phyloP scores from a whole-genome alignment of 2,113 vertebrate genomes.

The Aldabrachelys gigantea region DNA sequence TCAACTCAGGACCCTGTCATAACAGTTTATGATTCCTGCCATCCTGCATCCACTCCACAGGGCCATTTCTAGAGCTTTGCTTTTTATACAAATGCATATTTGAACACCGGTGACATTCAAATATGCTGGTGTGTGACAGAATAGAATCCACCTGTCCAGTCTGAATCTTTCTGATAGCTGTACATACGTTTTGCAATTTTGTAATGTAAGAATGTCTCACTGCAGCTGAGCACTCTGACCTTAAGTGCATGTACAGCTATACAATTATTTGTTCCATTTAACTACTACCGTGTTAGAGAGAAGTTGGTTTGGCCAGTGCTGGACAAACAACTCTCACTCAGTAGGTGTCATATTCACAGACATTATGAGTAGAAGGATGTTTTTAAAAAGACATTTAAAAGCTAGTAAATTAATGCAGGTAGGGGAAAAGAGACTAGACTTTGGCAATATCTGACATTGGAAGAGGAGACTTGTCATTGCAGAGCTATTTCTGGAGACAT shows the following conservation, averaged over 20 bases:
- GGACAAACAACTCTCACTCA: not conserved
- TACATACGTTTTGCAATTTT: not conserved
- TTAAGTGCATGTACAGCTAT: not conserved
- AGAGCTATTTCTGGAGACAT: not conserved
- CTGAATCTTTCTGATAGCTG: not conserved
- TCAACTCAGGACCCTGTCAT: not conserved
- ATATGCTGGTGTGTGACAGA: fast-evolving
- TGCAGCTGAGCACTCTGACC: not conserved
- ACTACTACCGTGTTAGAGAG: not conserved
- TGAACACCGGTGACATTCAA: not conserved
- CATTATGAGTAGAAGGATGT: not conserved
- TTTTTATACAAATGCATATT: not conserved
- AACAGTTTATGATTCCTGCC: not conserved
- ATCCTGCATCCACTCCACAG: fast-evolving
- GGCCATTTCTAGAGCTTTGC: not conserved
- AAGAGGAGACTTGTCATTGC: not conserved
- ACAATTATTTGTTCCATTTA: not conserved
- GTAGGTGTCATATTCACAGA: not conserved
- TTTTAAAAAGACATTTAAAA: not conserved
- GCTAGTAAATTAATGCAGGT: not conserved
- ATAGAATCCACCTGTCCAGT: not conserved
- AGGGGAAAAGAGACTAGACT: not conserved
- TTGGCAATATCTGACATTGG: fast-evolving
- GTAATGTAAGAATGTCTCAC: not conserved
- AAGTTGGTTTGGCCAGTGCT: not conserved